phyloP scores from a whole-genome alignment of 2,113 vertebrate genomes.

The Mormoops blainvillei region DNA sequence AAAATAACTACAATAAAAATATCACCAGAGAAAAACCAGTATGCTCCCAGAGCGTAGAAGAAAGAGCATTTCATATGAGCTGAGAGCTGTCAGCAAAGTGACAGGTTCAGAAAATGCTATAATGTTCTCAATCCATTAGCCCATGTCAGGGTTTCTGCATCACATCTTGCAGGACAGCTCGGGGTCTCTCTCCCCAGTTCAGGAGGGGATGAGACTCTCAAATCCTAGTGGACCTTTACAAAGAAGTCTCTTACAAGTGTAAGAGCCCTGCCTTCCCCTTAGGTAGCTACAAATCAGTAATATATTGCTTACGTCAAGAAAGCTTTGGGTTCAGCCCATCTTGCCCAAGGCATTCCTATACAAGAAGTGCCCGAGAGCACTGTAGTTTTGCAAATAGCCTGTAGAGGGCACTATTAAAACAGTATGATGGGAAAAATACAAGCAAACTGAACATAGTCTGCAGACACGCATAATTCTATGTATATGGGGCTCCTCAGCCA shows the following conservation, averaged over 20 bases:
- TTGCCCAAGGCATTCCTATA: neutral
- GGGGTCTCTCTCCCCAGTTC: neutral
- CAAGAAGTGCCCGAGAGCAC: neutral
- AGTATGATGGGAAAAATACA: neutral
- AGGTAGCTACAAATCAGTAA: neutral
- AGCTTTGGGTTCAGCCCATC: neutral
- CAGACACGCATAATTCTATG: neutral
- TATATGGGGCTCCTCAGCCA: neutral
- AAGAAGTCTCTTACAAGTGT: neutral
- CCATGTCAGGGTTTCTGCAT: neutral
- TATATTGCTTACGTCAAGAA: neutral
- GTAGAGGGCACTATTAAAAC: slow-evolving; percentile 63
- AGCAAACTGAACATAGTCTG: neutral
- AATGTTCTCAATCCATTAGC: neutral
- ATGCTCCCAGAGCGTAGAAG: neutral
- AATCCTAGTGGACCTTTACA: neutral
- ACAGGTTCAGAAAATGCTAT: neutral
- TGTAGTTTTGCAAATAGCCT: slow-evolving; percentile 17
- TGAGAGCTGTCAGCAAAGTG: neutral
- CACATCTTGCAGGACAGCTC: neutral
- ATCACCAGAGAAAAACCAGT: neutral
- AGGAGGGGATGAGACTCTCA: neutral
- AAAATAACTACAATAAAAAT: slow-evolving; percentile 2
- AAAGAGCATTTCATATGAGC: neutral
- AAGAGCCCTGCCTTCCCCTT: neutral